Percentiles rank a stretch among this genome's conserved stretches.
These are phyloP conservation scores for Hyaena hyaena DNA, from an alignment of 2,113 vertebrate species.

Conservation along the genomic window DNA sequence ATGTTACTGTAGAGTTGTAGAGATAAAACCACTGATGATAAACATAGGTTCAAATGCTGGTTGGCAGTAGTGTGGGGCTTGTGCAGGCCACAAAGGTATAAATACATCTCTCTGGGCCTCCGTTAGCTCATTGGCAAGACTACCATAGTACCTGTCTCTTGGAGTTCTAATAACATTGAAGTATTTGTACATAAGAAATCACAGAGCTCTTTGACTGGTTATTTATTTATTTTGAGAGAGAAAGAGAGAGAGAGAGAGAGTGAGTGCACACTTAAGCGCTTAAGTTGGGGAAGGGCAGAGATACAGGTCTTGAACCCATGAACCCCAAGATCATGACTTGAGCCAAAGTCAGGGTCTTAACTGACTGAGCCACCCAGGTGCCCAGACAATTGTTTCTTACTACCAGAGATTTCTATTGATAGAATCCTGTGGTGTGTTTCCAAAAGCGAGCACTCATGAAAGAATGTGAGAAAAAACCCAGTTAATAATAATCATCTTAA, in stretches of 20 bases:
- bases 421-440: background rate
- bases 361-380: too few relatives aligned
- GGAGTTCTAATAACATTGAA: background rate
- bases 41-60: background rate
- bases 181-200: background rate
- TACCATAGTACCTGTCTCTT: background rate
- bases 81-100: background rate
- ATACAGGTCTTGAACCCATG: too few relatives aligned
- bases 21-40: background rate
- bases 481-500: background rate
- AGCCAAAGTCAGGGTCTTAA: too few relatives aligned
- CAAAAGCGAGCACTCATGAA: background rate
- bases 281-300: too few relatives aligned
- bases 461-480: background rate
- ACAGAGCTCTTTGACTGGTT: background rate
- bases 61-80: accelerated
- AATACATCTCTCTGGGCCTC: background rate
- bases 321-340: too few relatives aligned
- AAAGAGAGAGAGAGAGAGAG: too few relatives aligned
- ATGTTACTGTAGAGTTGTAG: background rate
- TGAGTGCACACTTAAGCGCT: too few relatives aligned
- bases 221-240: too few relatives aligned
- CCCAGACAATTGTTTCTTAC: too few relatives aligned
- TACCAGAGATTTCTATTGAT: background rate
- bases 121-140: background rate